Evolutionary conservation across 2,888 invertebrate genomes (phyloP).

Genomic region (Notocelia uddmanniana): DNA sequence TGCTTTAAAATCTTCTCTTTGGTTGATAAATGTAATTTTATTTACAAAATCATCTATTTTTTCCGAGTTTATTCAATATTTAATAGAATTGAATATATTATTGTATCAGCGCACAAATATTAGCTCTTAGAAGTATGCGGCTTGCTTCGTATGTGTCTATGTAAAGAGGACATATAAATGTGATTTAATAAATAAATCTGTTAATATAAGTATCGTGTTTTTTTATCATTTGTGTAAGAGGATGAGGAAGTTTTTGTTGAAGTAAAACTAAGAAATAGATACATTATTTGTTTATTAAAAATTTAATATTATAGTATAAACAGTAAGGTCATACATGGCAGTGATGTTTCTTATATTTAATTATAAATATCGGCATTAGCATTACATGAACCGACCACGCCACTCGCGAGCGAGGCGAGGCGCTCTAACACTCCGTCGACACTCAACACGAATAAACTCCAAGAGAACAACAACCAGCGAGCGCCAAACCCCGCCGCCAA

Average conservation of each 20-base stretch:
- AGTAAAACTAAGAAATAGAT: slow-evolving; percentile 53
- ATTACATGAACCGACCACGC: slow-evolving; percentile 68
- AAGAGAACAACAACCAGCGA: slow-evolving; percentile 71
- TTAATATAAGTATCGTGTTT: slow-evolving; percentile 48
- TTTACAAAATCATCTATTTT: neutral
- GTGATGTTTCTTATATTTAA: slow-evolving; percentile 78
- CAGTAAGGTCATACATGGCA: slow-evolving; percentile 86
- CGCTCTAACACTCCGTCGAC: slow-evolving; percentile 59
- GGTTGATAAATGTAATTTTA: neutral
- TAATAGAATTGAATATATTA: slow-evolving; percentile 8
- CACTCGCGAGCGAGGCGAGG: slow-evolving; percentile 16
- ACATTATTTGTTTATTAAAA: slow-evolving; percentile 81
- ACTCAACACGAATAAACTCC: slow-evolving; percentile 76
- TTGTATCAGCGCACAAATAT: slow-evolving; percentile 25
- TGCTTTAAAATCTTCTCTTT: slow-evolving; percentile 57
- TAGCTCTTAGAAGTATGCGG: slow-evolving; percentile 11
- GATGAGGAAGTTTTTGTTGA: slow-evolving; percentile 9
- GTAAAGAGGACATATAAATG: slow-evolving; percentile 52
- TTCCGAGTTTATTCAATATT: slow-evolving; percentile 9
- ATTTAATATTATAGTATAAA: slow-evolving; percentile 83
- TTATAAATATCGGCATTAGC: slow-evolving; percentile 75
- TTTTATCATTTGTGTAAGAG: slow-evolving; percentile 13
- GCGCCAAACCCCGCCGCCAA: slow-evolving; percentile 63
- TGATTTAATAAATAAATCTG: slow-evolving; percentile 62
- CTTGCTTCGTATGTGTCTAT: slow-evolving; percentile 22